phyloP scores from a whole-genome alignment of 2,888 invertebrate species.

The Prosapia bicincta region DNA sequence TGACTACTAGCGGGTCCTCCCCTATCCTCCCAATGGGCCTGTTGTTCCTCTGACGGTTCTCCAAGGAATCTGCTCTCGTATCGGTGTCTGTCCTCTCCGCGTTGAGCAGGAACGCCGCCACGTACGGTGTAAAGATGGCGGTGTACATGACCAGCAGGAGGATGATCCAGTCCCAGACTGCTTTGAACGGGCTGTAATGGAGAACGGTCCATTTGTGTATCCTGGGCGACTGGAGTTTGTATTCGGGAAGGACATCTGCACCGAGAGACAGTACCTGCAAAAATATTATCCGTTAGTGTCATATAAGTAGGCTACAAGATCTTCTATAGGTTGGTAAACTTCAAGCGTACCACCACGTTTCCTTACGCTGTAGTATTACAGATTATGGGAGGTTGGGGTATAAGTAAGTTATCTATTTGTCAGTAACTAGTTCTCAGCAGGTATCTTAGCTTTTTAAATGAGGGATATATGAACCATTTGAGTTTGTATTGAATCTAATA shows the following conservation, averaged over 20 bases:
- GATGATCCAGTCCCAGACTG: constrained; percentile 99
- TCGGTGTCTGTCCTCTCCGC: constrained; percentile 59
- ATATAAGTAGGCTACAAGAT: no score
- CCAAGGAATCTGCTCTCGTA: constrained; percentile 29
- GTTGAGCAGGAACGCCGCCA: constrained; percentile 94
- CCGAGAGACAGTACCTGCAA: constrained; percentile 93
- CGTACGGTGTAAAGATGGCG: constrained; percentile 98
- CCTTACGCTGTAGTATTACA: no score
- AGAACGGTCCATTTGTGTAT: constrained; percentile 98
- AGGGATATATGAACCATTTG: no score
- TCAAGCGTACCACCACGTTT: no score
- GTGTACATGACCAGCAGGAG: constrained; percentile 96
- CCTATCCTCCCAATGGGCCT: constrained; percentile 65
- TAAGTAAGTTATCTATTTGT: no score
- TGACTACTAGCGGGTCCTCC: constrained; percentile 91
- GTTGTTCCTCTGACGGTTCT: constrained; percentile 44
- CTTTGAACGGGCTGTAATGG: constrained; percentile 98
- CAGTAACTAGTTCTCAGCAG: no score
- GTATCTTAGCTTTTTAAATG: no score
- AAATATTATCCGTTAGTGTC: no score
- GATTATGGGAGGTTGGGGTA: no score
- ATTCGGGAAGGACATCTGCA: constrained; percentile 93
- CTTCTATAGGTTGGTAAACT: no score
- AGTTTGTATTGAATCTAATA: no score
- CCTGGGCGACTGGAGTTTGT: constrained; percentile 89